Conservation (phyloP, 1,140 invertebrate genomes). For the Hylaeus volcanicus region DNA sequence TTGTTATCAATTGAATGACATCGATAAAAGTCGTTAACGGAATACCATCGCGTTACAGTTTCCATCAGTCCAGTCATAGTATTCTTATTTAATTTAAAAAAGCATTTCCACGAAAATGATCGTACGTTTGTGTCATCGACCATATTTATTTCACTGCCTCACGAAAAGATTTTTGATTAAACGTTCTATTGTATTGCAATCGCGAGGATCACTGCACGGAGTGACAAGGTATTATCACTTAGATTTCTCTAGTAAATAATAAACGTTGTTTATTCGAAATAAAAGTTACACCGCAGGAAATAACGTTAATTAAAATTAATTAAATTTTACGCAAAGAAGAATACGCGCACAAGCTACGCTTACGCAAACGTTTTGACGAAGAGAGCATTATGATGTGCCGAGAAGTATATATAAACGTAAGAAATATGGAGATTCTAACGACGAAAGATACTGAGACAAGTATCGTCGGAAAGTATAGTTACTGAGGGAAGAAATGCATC, state of each 20-base stretch:
- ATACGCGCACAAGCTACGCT: constrained; percentile 18
- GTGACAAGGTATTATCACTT: constrained; percentile 39
- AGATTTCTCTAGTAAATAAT: constrained; percentile 28
- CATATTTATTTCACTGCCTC: constrained; percentile 50
- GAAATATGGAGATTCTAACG: neutral
- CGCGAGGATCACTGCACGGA: neutral
- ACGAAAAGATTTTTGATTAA: constrained; percentile 18
- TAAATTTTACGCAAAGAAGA: neutral
- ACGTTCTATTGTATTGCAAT: constrained; percentile 13
- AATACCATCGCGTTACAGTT: constrained; percentile 22
- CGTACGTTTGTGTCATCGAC: constrained; percentile 12
- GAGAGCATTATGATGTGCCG: neutral
- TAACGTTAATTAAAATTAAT: constrained; percentile 21
- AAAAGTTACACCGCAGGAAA: neutral
- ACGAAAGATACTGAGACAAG: neutral
- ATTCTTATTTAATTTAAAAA: constrained; percentile 19
- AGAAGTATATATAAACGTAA: neutral
- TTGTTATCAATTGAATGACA: constrained; percentile 6
- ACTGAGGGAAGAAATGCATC: constrained; percentile 21
- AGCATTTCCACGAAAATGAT: constrained; percentile 12
- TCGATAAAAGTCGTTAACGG: constrained; percentile 14
- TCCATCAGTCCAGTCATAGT: constrained; percentile 7
- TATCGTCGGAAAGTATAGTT: constrained; percentile 3
- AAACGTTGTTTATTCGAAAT: constrained; percentile 24
- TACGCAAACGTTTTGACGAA: neutral